Evolutionary conservation across 2,113 vertebrate genomes (phyloP).

Genomic region (Megaptera novaeangliae): DNA sequence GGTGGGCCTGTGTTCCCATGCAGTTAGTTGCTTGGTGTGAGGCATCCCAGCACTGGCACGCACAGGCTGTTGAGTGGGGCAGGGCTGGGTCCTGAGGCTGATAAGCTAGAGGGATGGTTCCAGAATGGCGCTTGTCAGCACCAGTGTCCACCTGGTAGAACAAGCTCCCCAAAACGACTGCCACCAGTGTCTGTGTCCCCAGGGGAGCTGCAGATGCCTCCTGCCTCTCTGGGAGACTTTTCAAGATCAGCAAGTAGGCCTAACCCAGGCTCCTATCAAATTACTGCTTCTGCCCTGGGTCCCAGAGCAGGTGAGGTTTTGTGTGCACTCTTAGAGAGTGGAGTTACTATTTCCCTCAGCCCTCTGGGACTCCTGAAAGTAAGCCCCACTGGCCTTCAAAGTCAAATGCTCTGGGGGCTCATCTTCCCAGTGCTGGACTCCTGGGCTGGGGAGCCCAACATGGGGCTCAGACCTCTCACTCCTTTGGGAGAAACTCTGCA

Average conservation of each 20-base stretch:
- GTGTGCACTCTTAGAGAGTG: background rate
- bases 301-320: accelerated
- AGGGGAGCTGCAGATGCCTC: background rate
- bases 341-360: background rate
- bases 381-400: background rate
- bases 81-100: background rate
- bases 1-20: background rate
- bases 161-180: background rate
- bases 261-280: background rate
- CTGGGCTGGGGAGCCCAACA: background rate
- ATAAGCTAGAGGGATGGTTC: background rate
- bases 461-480: background rate
- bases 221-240: background rate
- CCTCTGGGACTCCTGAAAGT: background rate
- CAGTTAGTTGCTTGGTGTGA: background rate
- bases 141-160: background rate
- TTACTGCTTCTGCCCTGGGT: background rate
- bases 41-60: background rate
- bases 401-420: background rate
- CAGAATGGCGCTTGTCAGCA: background rate
- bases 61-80: background rate
- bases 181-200: background rate
- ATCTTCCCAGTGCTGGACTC: background rate
- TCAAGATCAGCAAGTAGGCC: background rate
- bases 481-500: background rate